Evolutionary conservation across 2,113 vertebrate species (phyloP), one percentile per base, ranked within the genome.

Genomic region (Phasianus colchicus): DNA sequence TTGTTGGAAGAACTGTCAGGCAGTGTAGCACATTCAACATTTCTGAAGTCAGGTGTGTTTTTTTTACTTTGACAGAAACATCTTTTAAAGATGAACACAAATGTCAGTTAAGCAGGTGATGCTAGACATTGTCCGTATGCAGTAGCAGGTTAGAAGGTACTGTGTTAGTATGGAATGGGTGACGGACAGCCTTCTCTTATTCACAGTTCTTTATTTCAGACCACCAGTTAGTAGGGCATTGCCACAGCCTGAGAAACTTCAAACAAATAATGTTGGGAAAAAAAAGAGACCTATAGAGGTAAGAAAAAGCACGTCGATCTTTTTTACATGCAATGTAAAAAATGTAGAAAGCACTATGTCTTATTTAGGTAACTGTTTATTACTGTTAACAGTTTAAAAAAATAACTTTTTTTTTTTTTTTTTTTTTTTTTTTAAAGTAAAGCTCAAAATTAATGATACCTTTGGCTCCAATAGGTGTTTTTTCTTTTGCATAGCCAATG

Each of bases 221-320:
- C 99, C 99, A 96, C 99, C 99, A 54, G 99, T 99, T 96, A 99
- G 99, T 98, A 98, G 99, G 97, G 99, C 99, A 45, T 95, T 99
- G 77, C 99, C 99, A n/a, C 98, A 98, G 96, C 99, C 99, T 22
- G 99, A 99, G 96, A 99, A 99, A 91, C 98, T 99, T 55, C 99
- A 99, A 96, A 99, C 99, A 84, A 99, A 99, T 92, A 99, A 99
- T 15, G 98, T 99, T 19, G 99, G 99, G 77, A 99, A 99, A 96
- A 99, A 99, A 97, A 99, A 99, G 97, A 98, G 99, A 93, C 99
- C 99, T 17, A 99, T 99, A 66, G 99, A 99, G 98, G 99, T 99
- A 97, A 98, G 97, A 45, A 81, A 74, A 90, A n/a, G 13, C 19
- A 18, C 13, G 32, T 10, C 63, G 10, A 57, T 76, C 4, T 71